Base-by-base conservation (phyloP, 2,113 vertebrate genomes). In the Oncorhynchus clarkii region DNA sequence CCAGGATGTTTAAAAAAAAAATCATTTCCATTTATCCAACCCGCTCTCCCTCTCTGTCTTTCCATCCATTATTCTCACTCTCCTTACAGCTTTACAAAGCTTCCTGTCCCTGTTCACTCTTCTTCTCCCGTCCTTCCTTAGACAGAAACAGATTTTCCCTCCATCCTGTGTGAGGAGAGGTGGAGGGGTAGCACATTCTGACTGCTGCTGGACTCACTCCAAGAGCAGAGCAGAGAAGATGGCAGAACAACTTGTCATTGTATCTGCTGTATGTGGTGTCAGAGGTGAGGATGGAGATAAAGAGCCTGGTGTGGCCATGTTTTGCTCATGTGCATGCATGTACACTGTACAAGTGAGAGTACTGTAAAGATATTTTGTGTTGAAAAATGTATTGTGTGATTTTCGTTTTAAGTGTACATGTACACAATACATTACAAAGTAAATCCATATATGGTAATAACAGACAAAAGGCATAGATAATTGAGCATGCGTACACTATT, bases 11-110 rank as follows among this genome's bases (percentile, higher is more conserved):
- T 31, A 4, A 29, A 39, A 34, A 34, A 45, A 45, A 11, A 45
- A 84, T 87, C 76, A 86, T 89, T 90, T 91, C 84, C 85, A 79
- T 68, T 85, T 78, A 82, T 80, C 22, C 68, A 70, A 14, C 68
- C 31, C 5, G 27, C 64, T 27, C 8, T 66, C 64, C 26, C 8
- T 27, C 60, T 64, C 31, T 67, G 7, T 16, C 14, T 67, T 16
- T 68, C 31, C 7, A 27, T 29, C 7, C 29, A 27, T 39, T 29
- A 18, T 8, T 39, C 31, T 45, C 6, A n/a, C 39, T 80, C 64
- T 77, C 7, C 68, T 76, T 74, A 67, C 45, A 70, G 54, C 59
- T 54, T 18, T 54, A 54, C 51, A 54, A 54, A 18, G 51, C 51
- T 54, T 54, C 51, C 51, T 54, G 51, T 14, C 51, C 16, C 51